A percentile compares a stretch with the other conserved stretches of the same genome.
Conservation (phyloP, 2,888 invertebrate species). For the Artemia sp. region DNA sequence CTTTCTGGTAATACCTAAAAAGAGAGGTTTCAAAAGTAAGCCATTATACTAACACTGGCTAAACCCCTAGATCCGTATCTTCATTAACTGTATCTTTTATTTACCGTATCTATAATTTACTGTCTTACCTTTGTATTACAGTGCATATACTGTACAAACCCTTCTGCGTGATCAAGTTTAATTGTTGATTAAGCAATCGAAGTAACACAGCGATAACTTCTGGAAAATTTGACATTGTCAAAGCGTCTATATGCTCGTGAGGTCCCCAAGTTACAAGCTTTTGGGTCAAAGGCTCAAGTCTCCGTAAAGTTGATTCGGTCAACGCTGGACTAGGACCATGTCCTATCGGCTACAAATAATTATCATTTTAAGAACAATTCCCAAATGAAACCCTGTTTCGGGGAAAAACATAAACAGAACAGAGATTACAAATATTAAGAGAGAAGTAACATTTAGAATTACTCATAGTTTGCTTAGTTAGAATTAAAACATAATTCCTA, state of each 20-base stretch:
- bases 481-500: too few species aligned
- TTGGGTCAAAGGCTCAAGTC: neutral
- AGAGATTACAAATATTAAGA: too few species aligned
- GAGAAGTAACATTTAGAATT: too few species aligned
- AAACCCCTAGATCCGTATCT: too few species aligned
- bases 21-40: too few species aligned
- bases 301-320: neutral
- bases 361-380: too few species aligned
- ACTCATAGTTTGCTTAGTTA: too few species aligned
- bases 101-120: neutral
- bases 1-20: too few species aligned
- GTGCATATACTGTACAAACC: neutral
- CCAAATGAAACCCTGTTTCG: too few species aligned
- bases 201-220: neutral
- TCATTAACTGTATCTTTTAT: too few species aligned
- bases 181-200: neutral
- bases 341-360: neutral
- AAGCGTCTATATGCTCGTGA: conserved; percentile 3
- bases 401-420: too few species aligned
- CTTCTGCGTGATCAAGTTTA: neutral
- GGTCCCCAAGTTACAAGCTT: conserved; percentile 3
- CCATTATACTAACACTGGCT: too few species aligned
- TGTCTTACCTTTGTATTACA: neutral
- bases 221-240: conserved; percentile 7
- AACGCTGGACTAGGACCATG: neutral